These are phyloP conservation scores for Canis aureus DNA, from an alignment of 2,113 vertebrate species.

Conservation along the genomic window DNA sequence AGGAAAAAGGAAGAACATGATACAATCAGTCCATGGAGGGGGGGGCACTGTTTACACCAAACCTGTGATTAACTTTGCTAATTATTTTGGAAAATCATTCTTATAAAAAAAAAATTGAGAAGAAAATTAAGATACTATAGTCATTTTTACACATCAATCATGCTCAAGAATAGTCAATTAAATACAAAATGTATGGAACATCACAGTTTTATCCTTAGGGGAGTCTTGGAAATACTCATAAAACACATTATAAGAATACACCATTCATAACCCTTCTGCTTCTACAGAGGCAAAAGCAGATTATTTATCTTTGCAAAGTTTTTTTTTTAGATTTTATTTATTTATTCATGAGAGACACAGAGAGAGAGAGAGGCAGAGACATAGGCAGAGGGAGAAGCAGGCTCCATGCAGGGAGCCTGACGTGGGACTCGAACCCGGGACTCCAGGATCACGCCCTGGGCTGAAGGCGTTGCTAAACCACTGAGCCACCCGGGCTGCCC, in stretches of 20 bases:
- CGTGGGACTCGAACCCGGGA: no score
- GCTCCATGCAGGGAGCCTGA: no score
- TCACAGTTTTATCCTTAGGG: neutral
- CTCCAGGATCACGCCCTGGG: no score
- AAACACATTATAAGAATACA: neutral
- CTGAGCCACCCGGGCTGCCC: no score
- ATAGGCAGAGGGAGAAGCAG: no score
- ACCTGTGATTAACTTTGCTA: slow-evolving; percentile 16
- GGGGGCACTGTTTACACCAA: neutral
- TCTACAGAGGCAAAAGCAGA: neutral
- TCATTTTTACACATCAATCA: neutral
- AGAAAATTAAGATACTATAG: slow-evolving; percentile 30
- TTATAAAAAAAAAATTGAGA: slow-evolving; percentile 3
- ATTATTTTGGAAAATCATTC: slow-evolving; percentile 4
- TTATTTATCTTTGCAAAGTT: neutral
- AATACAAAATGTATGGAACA: neutral
- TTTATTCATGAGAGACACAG: no score
- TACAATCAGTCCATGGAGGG: neutral
- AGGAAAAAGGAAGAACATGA: neutral
- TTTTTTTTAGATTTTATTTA: no score
- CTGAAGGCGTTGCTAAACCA: no score
- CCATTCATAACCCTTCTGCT: neutral
- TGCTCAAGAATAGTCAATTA: neutral
- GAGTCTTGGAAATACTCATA: neutral
- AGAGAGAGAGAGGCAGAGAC: no score